phyloP scores from a whole-genome alignment of 2,888 invertebrate genomes.

The Mythimna impura region DNA sequence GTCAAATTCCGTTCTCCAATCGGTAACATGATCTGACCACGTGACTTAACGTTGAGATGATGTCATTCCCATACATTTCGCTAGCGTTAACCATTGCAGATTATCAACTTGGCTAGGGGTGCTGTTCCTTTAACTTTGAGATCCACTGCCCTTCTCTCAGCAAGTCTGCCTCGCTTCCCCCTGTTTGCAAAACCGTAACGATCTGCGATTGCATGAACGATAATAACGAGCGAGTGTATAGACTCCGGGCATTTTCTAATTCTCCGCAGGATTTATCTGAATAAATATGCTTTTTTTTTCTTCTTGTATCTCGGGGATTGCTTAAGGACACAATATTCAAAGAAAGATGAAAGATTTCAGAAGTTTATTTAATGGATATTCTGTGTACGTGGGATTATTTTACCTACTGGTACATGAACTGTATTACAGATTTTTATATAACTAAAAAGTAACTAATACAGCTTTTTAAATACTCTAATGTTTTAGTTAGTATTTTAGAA shows the following conservation, averaged over 20 bases:
- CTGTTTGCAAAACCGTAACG: conserved; percentile 54
- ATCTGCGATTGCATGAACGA: conserved; percentile 53
- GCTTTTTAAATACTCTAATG: too few relatives aligned
- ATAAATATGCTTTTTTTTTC: conserved; percentile 35
- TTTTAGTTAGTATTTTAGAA: too few relatives aligned
- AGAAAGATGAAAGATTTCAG: background rate
- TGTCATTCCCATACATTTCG: too few relatives aligned
- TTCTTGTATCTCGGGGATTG: conserved; percentile 9
- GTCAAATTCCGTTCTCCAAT: too few relatives aligned
- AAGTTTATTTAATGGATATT: conserved; percentile 13
- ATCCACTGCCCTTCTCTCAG: conserved; percentile 16
- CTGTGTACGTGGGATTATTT: background rate
- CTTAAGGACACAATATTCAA: conserved; percentile 32
- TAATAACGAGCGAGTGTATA: conserved; percentile 48
- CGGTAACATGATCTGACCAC: too few relatives aligned
- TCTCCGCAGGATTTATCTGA: conserved; percentile 37
- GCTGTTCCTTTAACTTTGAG: conserved; percentile 33
- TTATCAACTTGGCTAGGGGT: background rate
- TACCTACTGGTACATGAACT: background rate
- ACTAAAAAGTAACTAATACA: too few relatives aligned
- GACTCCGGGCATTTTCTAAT: conserved; percentile 29
- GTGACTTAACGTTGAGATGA: too few relatives aligned
- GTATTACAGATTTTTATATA: background rate
- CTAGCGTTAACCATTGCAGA: too few relatives aligned
- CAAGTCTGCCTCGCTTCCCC: conserved; percentile 31